Evolutionary conservation across 1,140 invertebrate genomes (phyloP).

Genomic region (Macrotrachela quadricornifera): DNA sequence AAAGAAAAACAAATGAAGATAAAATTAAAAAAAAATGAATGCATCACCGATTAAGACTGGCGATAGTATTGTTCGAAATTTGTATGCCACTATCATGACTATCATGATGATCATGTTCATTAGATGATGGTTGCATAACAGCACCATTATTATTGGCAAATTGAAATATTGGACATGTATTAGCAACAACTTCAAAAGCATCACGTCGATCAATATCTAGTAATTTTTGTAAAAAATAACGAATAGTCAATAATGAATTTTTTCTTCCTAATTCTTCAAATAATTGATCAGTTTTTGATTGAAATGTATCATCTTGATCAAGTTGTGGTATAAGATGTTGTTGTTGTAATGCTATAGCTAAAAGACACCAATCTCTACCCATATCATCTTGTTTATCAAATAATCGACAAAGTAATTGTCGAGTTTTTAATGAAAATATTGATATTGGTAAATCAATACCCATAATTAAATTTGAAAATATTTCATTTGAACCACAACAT

Average conservation of each 20-base stretch:
- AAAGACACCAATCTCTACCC: slow-evolving; percentile 57
- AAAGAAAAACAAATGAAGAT: no score
- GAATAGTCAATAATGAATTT: slow-evolving; percentile 18
- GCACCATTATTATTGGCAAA: slow-evolving; percentile 9
- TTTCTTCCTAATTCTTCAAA: slow-evolving; percentile 31
- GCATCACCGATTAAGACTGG: no score
- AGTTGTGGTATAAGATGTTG: slow-evolving; percentile 34
- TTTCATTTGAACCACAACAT: slow-evolving; percentile 40
- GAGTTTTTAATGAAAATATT: slow-evolving; percentile 33
- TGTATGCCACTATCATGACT: no score
- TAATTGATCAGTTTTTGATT: slow-evolving; percentile 33
- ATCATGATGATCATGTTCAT: no score
- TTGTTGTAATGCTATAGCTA: slow-evolving; percentile 49
- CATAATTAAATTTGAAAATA: slow-evolving; percentile 24
- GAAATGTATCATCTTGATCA: slow-evolving; percentile 17
- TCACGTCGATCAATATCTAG: slow-evolving; percentile 34
- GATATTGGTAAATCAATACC: slow-evolving; percentile 35
- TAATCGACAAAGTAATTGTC: slow-evolving; percentile 35
- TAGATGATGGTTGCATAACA: no score
- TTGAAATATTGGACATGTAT: slow-evolving; percentile 30
- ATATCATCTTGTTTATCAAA: slow-evolving; percentile 54
- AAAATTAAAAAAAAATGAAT: no score
- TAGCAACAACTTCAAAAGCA: slow-evolving; percentile 32
- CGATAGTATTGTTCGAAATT: no score
- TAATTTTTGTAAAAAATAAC: slow-evolving; percentile 32